Evolutionary conservation across 2,888 invertebrate species (phyloP).

Genomic region (Phoenoteleia sp.): DNA sequence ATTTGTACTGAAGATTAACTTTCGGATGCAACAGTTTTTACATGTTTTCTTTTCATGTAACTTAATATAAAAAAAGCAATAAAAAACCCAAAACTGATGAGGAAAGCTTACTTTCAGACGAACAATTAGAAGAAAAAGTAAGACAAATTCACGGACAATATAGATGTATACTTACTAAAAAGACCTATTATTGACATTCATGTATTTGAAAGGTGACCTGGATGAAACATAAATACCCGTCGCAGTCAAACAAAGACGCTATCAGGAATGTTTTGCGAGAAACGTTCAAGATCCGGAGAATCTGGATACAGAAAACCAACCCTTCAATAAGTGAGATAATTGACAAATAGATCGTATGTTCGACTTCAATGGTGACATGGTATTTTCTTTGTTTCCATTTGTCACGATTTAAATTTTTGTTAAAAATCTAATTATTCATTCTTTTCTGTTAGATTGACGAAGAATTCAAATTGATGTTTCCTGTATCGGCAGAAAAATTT

Average conservation of each 20-base stretch:
- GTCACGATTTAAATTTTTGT: no score
- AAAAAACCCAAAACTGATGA: no score
- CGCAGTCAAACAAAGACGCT: background rate
- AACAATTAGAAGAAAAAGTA: constrained; percentile 19
- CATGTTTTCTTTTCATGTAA: no score
- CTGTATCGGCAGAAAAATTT: background rate
- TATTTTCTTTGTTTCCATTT: background rate
- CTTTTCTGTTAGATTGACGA: background rate
- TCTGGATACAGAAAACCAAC: constrained; percentile 13
- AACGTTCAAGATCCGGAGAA: constrained; percentile 18
- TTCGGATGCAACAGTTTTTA: no score
- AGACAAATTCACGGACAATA: constrained; percentile 4
- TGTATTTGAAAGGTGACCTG: constrained; percentile 18
- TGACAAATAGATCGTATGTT: constrained; percentile 26
- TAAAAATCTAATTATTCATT: no score
- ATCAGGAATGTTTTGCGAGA: constrained; percentile 8
- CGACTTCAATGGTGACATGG: constrained; percentile 45
- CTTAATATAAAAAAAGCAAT: no score
- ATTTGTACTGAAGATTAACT: no score
- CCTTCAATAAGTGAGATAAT: constrained; percentile 25
- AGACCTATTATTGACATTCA: no score
- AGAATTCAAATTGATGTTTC: background rate
- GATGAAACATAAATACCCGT: constrained; percentile 43
- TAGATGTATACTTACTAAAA: no score
- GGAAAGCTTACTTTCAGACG: constrained; percentile 18